A percentile compares a stretch with the other conserved stretches of the same genome.
Conservation (phyloP, 2,797 vertebrate species). For the Labeo calbasu region DNA sequence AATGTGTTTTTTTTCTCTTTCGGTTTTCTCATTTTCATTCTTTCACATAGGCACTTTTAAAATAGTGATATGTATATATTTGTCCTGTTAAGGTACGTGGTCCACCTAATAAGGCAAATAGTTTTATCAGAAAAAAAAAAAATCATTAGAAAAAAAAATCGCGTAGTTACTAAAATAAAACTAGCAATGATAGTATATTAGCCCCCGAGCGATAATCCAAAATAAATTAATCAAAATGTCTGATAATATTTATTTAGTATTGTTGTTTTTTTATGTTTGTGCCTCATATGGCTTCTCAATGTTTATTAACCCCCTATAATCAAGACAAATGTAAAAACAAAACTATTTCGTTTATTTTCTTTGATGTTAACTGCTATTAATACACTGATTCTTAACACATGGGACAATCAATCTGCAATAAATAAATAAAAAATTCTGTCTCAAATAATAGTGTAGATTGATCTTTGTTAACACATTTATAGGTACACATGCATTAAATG, state of each 20-base stretch:
- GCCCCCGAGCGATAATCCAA: too few species aligned
- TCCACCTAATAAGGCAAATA: background rate
- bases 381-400: background rate
- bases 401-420: background rate
- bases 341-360: background rate
- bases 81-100: background rate
- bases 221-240: background rate
- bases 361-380: background rate
- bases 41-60: background rate
- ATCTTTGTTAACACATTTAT: background rate
- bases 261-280: background rate
- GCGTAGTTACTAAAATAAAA: background rate
- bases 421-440: too few species aligned
- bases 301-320: background rate
- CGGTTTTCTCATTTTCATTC: background rate
- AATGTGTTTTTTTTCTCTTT: background rate
- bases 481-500: background rate
- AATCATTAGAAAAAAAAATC: background rate
- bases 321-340: background rate
- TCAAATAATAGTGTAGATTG: background rate
- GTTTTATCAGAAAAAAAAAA: too few species aligned
- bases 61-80: background rate
- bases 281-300: background rate
- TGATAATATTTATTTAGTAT: background rate
- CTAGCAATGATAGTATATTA: background rate